phyloP scores from a whole-genome alignment of 2,113 vertebrate species.

The Bubo blakistoni region DNA sequence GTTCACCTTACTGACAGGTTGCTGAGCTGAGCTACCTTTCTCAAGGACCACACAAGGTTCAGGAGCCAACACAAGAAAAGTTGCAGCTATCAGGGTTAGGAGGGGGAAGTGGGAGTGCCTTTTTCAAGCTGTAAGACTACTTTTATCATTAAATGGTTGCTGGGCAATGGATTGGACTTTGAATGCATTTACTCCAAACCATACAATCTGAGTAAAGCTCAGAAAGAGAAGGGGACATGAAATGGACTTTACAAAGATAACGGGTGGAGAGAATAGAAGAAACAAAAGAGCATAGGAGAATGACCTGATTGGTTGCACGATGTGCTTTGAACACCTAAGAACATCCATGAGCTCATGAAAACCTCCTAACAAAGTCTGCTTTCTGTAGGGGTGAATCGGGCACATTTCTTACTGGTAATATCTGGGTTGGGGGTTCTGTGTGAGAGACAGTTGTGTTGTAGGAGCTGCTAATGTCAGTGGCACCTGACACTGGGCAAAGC shows the following conservation, averaged over 20 bases:
- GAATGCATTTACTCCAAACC: background rate
- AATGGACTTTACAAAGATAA: background rate
- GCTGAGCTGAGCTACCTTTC: background rate
- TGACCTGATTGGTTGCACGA: background rate
- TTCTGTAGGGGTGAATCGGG: background rate
- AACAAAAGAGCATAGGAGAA: background rate
- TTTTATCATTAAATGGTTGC: background rate
- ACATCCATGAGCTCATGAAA: background rate
- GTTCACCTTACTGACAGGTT: background rate
- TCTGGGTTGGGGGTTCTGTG: background rate
- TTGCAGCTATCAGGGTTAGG: background rate
- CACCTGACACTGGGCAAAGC: background rate
- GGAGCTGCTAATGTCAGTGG: background rate
- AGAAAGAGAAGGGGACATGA: background rate
- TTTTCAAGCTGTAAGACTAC: background rate
- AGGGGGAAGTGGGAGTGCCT: background rate
- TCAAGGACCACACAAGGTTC: background rate
- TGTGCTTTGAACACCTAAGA: background rate
- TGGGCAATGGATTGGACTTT: background rate
- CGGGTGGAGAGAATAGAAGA: background rate
- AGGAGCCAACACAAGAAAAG: background rate
- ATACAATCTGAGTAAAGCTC: background rate
- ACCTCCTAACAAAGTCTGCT: background rate
- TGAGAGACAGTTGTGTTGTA: background rate
- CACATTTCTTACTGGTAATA: background rate